A percentile compares a stretch with the other conserved stretches of the same genome.
Evolutionary conservation across 2,888 invertebrate species (phyloP).

Genomic region (Unio delphinus): DNA sequence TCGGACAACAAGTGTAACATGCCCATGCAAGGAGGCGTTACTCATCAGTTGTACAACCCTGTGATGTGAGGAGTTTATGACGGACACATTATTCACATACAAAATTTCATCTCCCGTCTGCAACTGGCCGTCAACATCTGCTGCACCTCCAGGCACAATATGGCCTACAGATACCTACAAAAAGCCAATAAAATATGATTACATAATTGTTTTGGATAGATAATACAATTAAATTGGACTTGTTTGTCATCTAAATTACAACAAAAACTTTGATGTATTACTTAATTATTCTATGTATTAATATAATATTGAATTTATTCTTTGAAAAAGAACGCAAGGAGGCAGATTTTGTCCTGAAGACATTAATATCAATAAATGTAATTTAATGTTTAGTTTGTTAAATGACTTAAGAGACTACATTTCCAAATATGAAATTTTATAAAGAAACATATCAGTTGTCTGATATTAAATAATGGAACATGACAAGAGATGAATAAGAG

Average conservation of each 20-base stretch:
- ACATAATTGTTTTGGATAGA: background rate
- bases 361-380: too few species aligned
- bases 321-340: too few species aligned
- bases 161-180: slow-evolving; percentile 91
- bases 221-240: background rate
- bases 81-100: slow-evolving; percentile 89
- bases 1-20: slow-evolving; percentile 85
- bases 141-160: slow-evolving; percentile 96
- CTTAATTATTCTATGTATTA: too few species aligned
- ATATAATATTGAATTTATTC: too few species aligned
- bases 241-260: background rate
- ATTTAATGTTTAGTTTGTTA: too few species aligned
- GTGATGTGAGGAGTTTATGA: slow-evolving; percentile 90
- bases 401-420: too few species aligned
- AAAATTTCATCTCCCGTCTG: slow-evolving; percentile 94
- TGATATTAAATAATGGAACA: too few species aligned
- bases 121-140: slow-evolving; percentile 90
- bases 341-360: too few species aligned
- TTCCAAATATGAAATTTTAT: too few species aligned
- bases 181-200: background rate
- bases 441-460: too few species aligned
- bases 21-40: slow-evolving; percentile 87
- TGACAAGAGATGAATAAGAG: too few species aligned
- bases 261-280: too few species aligned
- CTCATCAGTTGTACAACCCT: slow-evolving; percentile 95